A percentile compares a stretch with the other conserved stretches of the same genome.
Conservation (phyloP, 37 sponge, comb jelly and placozoan species). For the Beroe forskalii region DNA sequence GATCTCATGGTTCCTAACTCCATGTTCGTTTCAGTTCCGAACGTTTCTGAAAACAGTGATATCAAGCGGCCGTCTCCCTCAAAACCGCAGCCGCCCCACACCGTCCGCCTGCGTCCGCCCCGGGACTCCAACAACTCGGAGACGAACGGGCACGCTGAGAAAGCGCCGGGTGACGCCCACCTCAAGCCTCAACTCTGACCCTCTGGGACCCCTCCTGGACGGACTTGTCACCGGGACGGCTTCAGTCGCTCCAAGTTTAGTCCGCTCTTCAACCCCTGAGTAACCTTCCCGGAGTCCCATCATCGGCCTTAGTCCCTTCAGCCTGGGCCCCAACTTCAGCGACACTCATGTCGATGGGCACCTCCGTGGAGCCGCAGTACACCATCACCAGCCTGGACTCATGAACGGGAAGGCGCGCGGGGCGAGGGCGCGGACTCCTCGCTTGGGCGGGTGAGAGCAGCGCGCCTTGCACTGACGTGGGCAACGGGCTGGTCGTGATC, state of each 20-base stretch:
- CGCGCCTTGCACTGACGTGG: constrained; percentile 15
- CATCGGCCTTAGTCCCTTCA: constrained; percentile 60
- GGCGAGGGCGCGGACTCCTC: not conserved
- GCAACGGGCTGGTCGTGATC: constrained; percentile 54
- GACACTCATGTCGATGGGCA: constrained; percentile 13
- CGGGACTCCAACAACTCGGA: constrained; percentile 11
- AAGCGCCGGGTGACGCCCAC: constrained; percentile 44
- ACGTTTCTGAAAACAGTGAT: constrained; percentile 49
- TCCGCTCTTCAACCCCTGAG: constrained; percentile 50
- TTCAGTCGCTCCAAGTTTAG: constrained; percentile 58
- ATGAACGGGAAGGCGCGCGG: not conserved
- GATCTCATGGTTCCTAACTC: too few species aligned
- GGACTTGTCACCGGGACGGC: constrained; percentile 4
- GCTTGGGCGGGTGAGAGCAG: not conserved
- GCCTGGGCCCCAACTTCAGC: constrained; percentile 29
- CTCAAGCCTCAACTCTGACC: constrained; percentile 55
- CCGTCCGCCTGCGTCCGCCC: constrained; percentile 18
- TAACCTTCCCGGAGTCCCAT: constrained; percentile 30
- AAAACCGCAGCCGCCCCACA: constrained; percentile 13
- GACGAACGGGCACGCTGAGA: not conserved
- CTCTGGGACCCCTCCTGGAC: constrained; percentile 41
- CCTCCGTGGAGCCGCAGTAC: constrained; percentile 57
- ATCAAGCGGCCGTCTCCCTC: constrained; percentile 56
- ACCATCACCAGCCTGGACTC: constrained; percentile 62
- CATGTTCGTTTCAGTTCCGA: constrained; percentile 64